Conservation (phyloP, 2,888 invertebrate genomes). For the Ctenicera cuprea region DNA sequence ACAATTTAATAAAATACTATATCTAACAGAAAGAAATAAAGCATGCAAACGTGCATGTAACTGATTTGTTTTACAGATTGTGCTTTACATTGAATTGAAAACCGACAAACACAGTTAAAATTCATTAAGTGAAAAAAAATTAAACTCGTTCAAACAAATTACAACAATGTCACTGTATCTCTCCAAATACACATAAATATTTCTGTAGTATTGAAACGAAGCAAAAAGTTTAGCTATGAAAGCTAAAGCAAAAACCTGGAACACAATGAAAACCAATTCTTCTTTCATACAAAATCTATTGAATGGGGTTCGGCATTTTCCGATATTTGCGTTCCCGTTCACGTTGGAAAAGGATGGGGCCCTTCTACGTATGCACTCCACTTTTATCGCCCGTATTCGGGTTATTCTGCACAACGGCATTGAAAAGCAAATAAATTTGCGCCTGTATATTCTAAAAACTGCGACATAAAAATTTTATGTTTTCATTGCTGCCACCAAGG, state of each 20-base stretch:
- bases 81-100: no score
- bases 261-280: conserved; percentile 48
- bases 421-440: conserved; percentile 52
- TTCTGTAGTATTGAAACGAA: conserved; percentile 33
- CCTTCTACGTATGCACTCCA: conserved; percentile 40
- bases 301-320: conserved; percentile 47
- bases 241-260: conserved; percentile 36
- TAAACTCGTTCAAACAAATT: conserved; percentile 11
- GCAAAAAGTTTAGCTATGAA: conserved; percentile 42
- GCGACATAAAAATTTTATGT: conserved; percentile 49
- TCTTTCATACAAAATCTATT: conserved; percentile 46
- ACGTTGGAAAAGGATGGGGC: conserved; percentile 37
- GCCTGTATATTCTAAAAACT: conserved; percentile 43
- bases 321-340: conserved; percentile 42
- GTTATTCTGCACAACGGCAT: conserved; percentile 44
- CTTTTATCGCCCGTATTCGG: conserved; percentile 45
- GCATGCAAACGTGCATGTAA: no score
- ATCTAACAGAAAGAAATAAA: no score
- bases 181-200: conserved; percentile 28
- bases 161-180: conserved; percentile 18
- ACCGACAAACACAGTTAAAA: no score
- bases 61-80: no score
- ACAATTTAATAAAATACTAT: no score
- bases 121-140: no score
- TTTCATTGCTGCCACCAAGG: conserved; percentile 32